A percentile compares a stretch with the other conserved stretches of the same genome.
phyloP scores from a whole-genome alignment of 1,140 invertebrate species.

The Hirudo medicinalis region DNA sequence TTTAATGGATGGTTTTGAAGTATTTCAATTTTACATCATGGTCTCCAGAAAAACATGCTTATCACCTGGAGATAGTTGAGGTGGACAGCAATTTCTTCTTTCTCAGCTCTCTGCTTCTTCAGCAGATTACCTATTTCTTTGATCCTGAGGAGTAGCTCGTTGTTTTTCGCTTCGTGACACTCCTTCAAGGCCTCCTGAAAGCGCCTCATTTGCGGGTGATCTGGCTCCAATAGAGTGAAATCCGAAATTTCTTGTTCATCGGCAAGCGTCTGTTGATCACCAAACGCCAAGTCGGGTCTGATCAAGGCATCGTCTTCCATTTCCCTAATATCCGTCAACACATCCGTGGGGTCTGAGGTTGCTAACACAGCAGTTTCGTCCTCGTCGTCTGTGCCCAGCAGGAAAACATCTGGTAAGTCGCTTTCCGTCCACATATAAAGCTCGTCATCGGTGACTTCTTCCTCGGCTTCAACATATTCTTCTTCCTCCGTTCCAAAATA shows the following conservation, averaged over 20 bases:
- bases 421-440: no score
- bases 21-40: no score
- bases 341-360: no score
- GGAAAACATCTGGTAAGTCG: no score
- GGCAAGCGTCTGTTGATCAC: no score
- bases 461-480: no score
- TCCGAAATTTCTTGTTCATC: not conserved
- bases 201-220: not conserved
- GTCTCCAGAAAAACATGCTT: not conserved
- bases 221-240: not conserved
- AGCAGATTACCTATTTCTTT: not conserved
- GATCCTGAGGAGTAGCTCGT: not conserved
- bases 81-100: conserved; percentile 5
- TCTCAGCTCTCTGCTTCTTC: conserved; percentile 2
- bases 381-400: no score
- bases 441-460: no score
- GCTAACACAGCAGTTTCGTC: no score
- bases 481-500: no score
- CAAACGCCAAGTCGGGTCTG: not conserved
- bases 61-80: not conserved
- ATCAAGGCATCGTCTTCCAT: conserved; percentile 8
- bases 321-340: no score
- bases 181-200: not conserved
- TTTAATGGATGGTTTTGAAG: not conserved
- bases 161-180: not conserved